A percentile compares a stretch with the other conserved stretches of the same genome.
phyloP scores from a whole-genome alignment of 2,113 vertebrate species.

The Motacilla alba region DNA sequence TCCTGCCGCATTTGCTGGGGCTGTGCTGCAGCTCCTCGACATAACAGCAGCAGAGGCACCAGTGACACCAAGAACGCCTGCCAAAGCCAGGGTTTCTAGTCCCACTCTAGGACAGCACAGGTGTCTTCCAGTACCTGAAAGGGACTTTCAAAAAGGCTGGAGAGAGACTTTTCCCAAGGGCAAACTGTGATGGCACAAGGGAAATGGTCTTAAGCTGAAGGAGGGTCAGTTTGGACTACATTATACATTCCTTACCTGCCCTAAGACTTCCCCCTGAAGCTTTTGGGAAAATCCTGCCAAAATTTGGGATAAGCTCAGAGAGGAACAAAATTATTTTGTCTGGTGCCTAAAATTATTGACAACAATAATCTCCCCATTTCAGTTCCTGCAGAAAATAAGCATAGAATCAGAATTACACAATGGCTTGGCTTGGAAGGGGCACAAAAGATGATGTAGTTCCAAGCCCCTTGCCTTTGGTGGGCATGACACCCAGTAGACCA shows the following conservation, averaged over 20 bases:
- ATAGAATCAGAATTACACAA: not conserved
- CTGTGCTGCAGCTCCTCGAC: not conserved
- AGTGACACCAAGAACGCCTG: not conserved
- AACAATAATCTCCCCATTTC: not conserved
- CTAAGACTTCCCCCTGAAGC: not conserved
- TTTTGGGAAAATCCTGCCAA: not conserved
- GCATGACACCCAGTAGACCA: too few relatives aligned
- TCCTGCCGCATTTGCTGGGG: accelerated
- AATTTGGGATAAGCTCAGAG: not conserved
- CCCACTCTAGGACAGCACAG: not conserved
- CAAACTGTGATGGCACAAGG: too few relatives aligned
- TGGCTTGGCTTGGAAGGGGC: not conserved
- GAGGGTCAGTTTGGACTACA: not conserved
- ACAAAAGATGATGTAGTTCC: not conserved
- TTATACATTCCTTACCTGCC: not conserved
- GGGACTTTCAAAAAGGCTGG: not conserved
- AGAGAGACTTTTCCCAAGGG: not conserved
- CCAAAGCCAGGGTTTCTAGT: not conserved
- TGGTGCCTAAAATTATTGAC: not conserved
- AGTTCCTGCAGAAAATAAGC: not conserved
- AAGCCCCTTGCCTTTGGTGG: not conserved
- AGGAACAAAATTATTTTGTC: not conserved
- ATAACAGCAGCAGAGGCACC: accelerated
- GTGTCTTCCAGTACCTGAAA: not conserved
- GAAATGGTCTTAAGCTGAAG: not conserved